A percentile compares a stretch with the other conserved stretches of the same genome.
These are phyloP conservation scores for Limnodromus scolopaceus DNA, from an alignment of 2,797 vertebrate genomes.

Conservation along the genomic window DNA sequence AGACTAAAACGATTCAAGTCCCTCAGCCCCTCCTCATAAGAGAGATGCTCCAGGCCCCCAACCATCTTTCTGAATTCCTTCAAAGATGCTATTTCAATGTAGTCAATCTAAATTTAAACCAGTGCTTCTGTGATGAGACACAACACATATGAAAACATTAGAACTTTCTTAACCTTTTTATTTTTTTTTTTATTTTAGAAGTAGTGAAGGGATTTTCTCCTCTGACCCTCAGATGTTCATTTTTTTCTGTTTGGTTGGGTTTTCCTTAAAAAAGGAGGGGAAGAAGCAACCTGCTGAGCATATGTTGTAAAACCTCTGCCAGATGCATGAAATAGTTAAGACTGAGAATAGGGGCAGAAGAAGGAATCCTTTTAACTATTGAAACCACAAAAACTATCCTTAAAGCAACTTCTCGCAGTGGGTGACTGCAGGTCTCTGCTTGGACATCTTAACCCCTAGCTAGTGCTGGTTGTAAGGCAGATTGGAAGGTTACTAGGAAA, in stretches of 20 bases:
- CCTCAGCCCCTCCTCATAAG: too few relatives aligned
- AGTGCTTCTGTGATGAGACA: background rate
- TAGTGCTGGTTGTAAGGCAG: background rate
- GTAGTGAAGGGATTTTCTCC: fast-evolving
- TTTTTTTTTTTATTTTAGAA: background rate
- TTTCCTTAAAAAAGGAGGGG: background rate
- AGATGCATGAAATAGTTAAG: background rate
- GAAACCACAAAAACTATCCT: background rate
- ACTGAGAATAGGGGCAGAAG: background rate
- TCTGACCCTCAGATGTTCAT: background rate
- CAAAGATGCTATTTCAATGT: background rate
- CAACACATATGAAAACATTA: background rate
- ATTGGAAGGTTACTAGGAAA: background rate
- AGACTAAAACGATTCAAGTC: too few relatives aligned
- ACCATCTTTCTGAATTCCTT: background rate
- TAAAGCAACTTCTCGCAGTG: background rate
- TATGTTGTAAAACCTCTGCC: background rate
- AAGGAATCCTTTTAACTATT: background rate
- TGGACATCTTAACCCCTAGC: background rate
- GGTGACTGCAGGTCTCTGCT: background rate
- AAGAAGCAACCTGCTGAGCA: background rate
- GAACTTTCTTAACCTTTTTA: background rate
- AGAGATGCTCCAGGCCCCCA: too few relatives aligned
- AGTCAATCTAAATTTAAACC: background rate
- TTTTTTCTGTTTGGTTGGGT: background rate